Evolutionary conservation across 2,797 vertebrate species (phyloP).

Genomic region (Ctenopoma multispine): DNA sequence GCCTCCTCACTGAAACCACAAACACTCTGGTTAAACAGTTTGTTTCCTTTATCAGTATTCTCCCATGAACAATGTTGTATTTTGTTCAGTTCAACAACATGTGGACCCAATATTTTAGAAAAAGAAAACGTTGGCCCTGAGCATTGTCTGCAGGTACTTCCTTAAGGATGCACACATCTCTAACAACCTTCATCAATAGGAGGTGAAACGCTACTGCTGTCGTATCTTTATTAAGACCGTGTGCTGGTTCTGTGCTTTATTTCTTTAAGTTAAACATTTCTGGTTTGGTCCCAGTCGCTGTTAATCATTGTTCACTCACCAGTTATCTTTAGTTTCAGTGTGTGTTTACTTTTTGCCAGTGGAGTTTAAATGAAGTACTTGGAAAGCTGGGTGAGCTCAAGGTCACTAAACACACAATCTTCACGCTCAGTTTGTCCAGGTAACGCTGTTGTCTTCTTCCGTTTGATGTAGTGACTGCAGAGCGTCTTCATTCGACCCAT

Average conservation of each 20-base stretch:
- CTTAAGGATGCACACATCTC: neutral
- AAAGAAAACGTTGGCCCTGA: too few relatives aligned
- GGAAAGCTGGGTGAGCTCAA: neutral
- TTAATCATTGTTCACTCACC: neutral
- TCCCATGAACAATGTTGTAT: too few relatives aligned
- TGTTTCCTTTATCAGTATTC: too few relatives aligned
- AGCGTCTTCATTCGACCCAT: constrained; percentile 25
- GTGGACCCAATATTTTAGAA: too few relatives aligned
- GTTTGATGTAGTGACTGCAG: constrained; percentile 4
- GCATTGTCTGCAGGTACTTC: neutral
- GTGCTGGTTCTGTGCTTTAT: neutral
- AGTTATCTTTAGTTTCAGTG: neutral
- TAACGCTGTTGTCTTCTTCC: neutral
- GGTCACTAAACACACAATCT: neutral
- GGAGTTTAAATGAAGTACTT: neutral
- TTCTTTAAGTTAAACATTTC: neutral
- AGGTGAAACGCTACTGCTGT: too few relatives aligned
- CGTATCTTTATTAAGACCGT: too few relatives aligned
- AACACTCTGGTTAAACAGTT: too few relatives aligned
- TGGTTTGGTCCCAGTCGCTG: neutral
- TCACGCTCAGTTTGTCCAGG: too few relatives aligned
- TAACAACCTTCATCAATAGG: neutral
- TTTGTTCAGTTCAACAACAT: too few relatives aligned
- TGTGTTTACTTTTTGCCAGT: neutral
- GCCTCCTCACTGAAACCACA: too few relatives aligned